A percentile compares a stretch with the other conserved stretches of the same genome.
phyloP scores from a whole-genome alignment of 2,797 vertebrate genomes.

The Enteromius fasciolatus region DNA sequence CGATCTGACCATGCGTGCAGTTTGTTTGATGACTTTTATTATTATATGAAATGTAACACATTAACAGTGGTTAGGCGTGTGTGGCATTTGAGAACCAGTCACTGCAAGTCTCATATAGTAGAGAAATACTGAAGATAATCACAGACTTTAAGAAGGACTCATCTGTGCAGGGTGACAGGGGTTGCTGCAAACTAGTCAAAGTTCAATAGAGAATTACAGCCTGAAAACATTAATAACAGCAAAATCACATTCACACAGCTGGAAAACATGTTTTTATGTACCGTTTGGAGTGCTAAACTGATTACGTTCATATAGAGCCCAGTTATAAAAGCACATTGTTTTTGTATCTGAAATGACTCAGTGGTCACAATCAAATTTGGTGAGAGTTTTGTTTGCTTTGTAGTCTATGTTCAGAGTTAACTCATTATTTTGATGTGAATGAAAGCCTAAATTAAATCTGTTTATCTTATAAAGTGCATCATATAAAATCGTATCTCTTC shows the following conservation, averaged over 20 bases:
- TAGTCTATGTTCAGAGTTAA: background rate
- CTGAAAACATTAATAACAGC: background rate
- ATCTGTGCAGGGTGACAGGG: background rate
- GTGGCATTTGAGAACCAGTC: slow-evolving; percentile 5
- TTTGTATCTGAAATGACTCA: background rate
- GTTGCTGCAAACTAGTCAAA: background rate
- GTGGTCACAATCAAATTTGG: background rate
- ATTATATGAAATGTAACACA: slow-evolving; percentile 30
- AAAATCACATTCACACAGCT: background rate
- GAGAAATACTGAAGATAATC: background rate
- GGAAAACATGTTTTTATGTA: background rate
- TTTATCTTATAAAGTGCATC: background rate
- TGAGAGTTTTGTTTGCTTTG: background rate
- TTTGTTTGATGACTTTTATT: slow-evolving; percentile 3
- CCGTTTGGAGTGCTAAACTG: background rate
- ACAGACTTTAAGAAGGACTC: background rate
- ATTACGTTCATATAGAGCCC: background rate
- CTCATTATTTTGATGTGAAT: background rate
- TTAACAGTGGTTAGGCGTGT: slow-evolving; percentile 8
- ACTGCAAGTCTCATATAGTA: background rate
- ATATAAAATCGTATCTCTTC: background rate
- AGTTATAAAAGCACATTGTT: background rate
- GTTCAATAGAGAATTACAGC: background rate
- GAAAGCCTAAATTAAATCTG: background rate
- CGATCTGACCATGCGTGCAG: background rate